Evolutionary conservation across 2,888 invertebrate species (phyloP).

Genomic region (Biston betularia): DNA sequence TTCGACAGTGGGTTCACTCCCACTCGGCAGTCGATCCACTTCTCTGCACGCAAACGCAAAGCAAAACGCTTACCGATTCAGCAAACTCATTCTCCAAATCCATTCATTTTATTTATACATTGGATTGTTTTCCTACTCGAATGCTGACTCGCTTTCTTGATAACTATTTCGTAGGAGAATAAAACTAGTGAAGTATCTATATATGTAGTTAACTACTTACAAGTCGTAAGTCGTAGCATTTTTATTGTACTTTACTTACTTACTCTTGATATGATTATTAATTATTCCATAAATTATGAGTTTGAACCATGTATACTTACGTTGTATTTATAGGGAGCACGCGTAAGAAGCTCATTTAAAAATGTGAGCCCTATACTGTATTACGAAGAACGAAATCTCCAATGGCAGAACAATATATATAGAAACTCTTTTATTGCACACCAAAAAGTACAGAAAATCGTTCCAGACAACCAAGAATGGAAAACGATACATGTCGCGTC

Average conservation of each 20-base stretch:
- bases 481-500: too few relatives aligned
- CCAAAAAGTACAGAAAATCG: too few relatives aligned
- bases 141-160: not conserved
- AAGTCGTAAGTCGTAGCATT: not conserved
- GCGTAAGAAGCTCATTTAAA: not conserved
- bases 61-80: not conserved
- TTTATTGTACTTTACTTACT: too few relatives aligned
- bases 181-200: not conserved
- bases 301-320: not conserved
- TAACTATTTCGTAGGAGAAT: not conserved
- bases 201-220: not conserved
- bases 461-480: too few relatives aligned
- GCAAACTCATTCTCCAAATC: not conserved
- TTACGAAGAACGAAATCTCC: not conserved
- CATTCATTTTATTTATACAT: not conserved
- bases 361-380: not conserved
- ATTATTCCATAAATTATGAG: not conserved
- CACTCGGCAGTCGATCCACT: not conserved
- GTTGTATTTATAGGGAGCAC: too few relatives aligned
- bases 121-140: not conserved
- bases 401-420: not conserved
- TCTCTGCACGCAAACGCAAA: conserved; percentile 9
- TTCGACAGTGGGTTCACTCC: not conserved
- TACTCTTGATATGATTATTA: not conserved
- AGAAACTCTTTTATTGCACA: too few relatives aligned